A percentile compares a stretch with the other conserved stretches of the same genome.
phyloP scores from a whole-genome alignment of 2,113 vertebrate species.

The Indri indri region DNA sequence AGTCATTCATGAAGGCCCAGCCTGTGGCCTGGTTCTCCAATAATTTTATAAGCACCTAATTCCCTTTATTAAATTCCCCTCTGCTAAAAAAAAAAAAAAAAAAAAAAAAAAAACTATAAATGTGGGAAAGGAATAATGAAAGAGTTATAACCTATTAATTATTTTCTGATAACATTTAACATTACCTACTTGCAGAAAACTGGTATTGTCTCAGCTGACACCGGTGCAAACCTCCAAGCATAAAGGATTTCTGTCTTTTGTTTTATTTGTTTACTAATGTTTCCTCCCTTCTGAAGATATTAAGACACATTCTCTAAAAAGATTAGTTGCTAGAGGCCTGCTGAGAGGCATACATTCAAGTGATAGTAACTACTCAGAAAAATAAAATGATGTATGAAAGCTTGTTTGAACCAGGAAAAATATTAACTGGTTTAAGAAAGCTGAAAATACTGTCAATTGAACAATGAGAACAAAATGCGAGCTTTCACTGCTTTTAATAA shows the following conservation, averaged over 20 bases:
- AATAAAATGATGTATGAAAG: background rate
- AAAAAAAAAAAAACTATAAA: background rate
- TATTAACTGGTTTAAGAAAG: conserved; percentile 30
- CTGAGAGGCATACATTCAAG: background rate
- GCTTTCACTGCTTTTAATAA: background rate
- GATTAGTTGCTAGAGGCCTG: background rate
- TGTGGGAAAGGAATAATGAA: background rate
- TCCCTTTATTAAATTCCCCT: background rate
- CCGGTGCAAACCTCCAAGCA: background rate
- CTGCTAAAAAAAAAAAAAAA: background rate
- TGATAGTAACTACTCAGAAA: conserved; percentile 26
- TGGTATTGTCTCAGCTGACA: background rate
- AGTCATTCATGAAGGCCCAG: background rate
- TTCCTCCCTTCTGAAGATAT: conserved; percentile 19
- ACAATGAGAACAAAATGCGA: background rate
- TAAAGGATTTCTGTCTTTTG: background rate
- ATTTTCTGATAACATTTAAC: conserved; percentile 25
- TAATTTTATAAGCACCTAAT: background rate
- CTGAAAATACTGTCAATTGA: background rate
- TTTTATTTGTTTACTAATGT: conserved; percentile 32
- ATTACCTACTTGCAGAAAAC: background rate
- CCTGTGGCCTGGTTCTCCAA: background rate
- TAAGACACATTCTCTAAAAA: conserved; percentile 24
- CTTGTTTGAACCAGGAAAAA: background rate
- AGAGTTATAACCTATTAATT: background rate